These are phyloP conservation scores for Chrysodeixis includens DNA, from an alignment of 2,888 invertebrate species.

Conservation along the genomic window DNA sequence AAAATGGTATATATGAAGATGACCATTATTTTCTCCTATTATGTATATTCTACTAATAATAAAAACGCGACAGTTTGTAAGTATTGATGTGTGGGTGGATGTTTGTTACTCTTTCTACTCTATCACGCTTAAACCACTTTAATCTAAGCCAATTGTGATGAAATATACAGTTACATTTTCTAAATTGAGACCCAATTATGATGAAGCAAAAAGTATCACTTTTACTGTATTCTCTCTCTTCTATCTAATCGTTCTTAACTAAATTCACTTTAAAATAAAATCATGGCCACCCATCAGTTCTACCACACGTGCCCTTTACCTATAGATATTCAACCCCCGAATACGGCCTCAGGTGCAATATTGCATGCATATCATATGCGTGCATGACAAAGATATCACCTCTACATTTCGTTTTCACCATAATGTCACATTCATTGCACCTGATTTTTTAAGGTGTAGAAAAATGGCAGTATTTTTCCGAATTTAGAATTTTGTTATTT, in stretches of 20 bases:
- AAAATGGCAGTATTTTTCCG: constrained; percentile 14
- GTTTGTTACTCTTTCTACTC: too few relatives aligned
- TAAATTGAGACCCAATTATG: too few relatives aligned
- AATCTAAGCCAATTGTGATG: too few relatives aligned
- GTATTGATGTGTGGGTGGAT: too few relatives aligned
- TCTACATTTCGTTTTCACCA: constrained; percentile 42
- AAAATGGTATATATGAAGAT: too few relatives aligned
- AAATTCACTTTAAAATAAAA: background rate
- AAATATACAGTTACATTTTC: too few relatives aligned
- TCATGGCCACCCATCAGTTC: constrained; percentile 13
- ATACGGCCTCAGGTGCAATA: constrained; percentile 74
- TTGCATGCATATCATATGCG: constrained; percentile 66
- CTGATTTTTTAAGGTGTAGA: constrained; percentile 33
- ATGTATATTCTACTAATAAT: too few relatives aligned
- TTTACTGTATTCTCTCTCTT: too few relatives aligned
- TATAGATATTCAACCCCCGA: constrained; percentile 39
- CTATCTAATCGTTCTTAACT: background rate
- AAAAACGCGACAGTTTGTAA: too few relatives aligned
- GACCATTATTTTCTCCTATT: too few relatives aligned
- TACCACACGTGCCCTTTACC: constrained; percentile 14
- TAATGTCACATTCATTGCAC: constrained; percentile 45
- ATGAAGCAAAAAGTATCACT: too few relatives aligned
- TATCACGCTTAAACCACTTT: too few relatives aligned
- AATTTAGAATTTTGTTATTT: constrained; percentile 36
- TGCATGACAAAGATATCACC: constrained; percentile 51